Percentiles rank a stretch among this genome's conserved stretches.
These are phyloP conservation scores for Nyctereutes procyonoides DNA, from an alignment of 2,113 vertebrate species.

Conservation along the genomic window DNA sequence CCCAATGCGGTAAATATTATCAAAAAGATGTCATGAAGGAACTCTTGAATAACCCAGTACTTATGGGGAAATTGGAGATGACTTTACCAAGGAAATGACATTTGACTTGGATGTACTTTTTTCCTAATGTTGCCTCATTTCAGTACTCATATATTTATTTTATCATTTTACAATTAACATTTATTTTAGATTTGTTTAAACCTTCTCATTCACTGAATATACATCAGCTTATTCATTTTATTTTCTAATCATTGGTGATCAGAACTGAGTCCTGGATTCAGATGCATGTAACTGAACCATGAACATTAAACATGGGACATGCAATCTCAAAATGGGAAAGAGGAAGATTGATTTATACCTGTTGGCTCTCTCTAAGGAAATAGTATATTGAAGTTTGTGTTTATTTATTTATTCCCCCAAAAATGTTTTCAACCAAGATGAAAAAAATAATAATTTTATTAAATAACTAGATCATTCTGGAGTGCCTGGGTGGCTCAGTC, in stretches of 20 bases:
- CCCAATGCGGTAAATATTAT: not conserved
- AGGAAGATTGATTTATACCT: not conserved
- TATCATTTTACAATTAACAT: not conserved
- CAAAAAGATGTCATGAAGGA: not conserved
- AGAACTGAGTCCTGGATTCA: not conserved
- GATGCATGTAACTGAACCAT: not conserved
- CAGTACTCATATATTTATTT: not conserved
- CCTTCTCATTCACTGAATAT: not conserved
- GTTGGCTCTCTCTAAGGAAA: not conserved
- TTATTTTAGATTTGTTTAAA: not conserved
- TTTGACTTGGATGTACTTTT: not conserved
- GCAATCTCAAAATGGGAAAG: not conserved
- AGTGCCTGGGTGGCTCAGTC: not conserved
- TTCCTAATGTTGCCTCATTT: not conserved
- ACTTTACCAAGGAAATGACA: not conserved
- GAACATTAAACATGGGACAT: not conserved
- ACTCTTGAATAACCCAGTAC: not conserved
- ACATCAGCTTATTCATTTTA: not conserved
- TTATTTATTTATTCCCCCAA: not conserved
- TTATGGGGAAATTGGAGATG: not conserved
- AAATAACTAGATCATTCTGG: conserved; percentile 4
- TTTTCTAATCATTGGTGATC: not conserved
- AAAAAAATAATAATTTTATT: not conserved
- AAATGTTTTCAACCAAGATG: not conserved
- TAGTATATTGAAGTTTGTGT: not conserved